Conservation (phyloP, 2,888 invertebrate species). For the Synanthedon formicaeformis region DNA sequence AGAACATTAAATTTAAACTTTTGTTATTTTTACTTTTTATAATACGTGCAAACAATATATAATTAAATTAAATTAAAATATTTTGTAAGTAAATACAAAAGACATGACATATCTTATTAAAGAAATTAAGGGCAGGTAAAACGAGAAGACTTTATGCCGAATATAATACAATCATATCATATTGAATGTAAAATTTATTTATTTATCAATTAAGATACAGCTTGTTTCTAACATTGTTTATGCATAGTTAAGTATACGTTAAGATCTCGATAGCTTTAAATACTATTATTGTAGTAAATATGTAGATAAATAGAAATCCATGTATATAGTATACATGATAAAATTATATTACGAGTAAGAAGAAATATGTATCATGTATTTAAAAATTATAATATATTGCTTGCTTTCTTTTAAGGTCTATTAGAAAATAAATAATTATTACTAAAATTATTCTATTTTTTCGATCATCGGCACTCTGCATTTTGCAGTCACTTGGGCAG, state of each 20-base stretch:
- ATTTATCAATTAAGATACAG: too few relatives aligned
- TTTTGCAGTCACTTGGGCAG: too few relatives aligned
- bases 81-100: too few relatives aligned
- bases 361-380: not conserved
- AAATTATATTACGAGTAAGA: not conserved
- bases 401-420: conserved; percentile 36
- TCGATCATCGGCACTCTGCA: not conserved
- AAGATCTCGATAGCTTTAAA: not conserved
- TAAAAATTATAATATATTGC: not conserved
- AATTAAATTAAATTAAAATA: too few relatives aligned
- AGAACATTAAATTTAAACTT: too few relatives aligned
- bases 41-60: too few relatives aligned
- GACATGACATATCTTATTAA: too few relatives aligned
- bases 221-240: not conserved
- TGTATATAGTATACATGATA: not conserved
- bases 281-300: not conserved
- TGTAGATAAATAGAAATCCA: not conserved
- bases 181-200: not conserved
- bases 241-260: not conserved
- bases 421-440: conserved; percentile 37
- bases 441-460: too few relatives aligned
- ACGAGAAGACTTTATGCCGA: too few relatives aligned
- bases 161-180: not conserved
- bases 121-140: too few relatives aligned
- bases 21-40: too few relatives aligned